These are phyloP conservation scores for Atethmia centrago DNA, from an alignment of 2,888 invertebrate species.

Conservation along the genomic window DNA sequence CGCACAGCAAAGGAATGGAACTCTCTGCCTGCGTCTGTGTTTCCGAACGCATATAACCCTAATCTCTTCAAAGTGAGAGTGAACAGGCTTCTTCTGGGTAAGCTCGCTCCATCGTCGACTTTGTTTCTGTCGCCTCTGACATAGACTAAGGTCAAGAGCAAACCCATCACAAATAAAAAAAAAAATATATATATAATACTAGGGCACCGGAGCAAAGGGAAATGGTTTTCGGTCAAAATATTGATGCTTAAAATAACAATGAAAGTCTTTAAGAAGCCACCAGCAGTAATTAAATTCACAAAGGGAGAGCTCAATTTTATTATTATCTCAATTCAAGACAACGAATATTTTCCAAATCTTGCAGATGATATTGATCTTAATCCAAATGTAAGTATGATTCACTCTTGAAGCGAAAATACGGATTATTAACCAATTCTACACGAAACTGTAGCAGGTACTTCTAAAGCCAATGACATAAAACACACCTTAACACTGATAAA, in stretches of 20 bases:
- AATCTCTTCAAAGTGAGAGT: no score
- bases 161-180: no score
- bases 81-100: no score
- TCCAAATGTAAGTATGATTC: not conserved
- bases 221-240: not conserved
- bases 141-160: no score
- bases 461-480: slow-evolving; percentile 8
- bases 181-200: no score
- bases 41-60: no score
- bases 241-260: not conserved
- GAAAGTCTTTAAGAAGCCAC: not conserved
- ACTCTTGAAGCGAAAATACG: not conserved
- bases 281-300: no score
- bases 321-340: not conserved
- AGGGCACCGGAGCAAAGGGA: not conserved
- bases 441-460: not conserved
- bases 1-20: no score
- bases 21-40: no score
- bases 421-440: not conserved
- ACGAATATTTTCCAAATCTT: not conserved
- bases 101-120: no score
- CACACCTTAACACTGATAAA: slow-evolving; percentile 27
- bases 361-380: slow-evolving; percentile 3
- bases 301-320: not conserved
- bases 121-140: no score